Conservation (phyloP, 2,797 vertebrate species). For the Netta rufina region DNA sequence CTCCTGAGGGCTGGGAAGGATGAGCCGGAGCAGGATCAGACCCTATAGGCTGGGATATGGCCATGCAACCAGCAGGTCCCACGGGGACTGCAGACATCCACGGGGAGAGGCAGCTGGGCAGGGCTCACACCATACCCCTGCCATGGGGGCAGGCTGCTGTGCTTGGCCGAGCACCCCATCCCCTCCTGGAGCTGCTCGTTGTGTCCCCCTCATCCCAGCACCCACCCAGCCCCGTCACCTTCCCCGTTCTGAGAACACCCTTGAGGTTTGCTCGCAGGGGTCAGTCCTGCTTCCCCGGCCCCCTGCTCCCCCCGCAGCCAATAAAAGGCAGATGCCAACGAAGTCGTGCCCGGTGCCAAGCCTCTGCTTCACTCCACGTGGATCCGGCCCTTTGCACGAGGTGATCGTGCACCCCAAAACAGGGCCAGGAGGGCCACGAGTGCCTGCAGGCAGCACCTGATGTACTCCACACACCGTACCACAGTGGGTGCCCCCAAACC, state of each 20-base stretch:
- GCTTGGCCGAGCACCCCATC: background rate
- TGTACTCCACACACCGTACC: accelerated
- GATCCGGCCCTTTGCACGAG: accelerated
- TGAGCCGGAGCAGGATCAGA: background rate
- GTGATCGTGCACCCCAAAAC: accelerated
- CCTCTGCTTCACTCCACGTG: background rate
- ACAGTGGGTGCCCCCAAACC: accelerated
- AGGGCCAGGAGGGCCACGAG: too few species aligned
- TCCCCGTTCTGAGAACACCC: background rate
- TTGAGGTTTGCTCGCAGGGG: background rate
- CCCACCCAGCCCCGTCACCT: background rate
- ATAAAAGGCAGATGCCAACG: slow-evolving; percentile 57
- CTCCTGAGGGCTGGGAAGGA: background rate
- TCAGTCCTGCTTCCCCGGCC: accelerated
- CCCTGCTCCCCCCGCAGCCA: background rate
- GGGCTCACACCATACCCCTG: background rate
- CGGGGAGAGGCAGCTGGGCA: background rate
- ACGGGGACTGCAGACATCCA: accelerated
- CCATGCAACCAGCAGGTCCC: background rate
- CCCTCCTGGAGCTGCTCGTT: background rate
- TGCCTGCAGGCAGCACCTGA: too few species aligned
- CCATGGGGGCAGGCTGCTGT: background rate
- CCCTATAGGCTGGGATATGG: background rate
- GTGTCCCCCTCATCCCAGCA: accelerated
- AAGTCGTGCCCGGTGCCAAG: background rate